These are phyloP conservation scores for Myotis planiceps DNA, from an alignment of 2,797 vertebrate genomes.

Conservation along the genomic window DNA sequence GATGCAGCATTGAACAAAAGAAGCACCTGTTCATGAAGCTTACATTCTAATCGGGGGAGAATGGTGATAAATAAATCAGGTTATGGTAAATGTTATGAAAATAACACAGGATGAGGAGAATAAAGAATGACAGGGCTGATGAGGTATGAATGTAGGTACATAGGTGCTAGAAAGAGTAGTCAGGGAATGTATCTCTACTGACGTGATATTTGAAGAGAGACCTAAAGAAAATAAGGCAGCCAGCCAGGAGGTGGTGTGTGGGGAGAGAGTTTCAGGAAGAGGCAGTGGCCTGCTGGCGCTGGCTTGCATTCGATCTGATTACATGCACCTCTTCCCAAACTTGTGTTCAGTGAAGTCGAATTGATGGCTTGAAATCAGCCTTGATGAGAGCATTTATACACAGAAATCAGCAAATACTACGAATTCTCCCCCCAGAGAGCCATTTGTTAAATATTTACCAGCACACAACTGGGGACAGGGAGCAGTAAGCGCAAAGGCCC, in stretches of 20 bases:
- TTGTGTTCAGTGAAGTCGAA: background rate
- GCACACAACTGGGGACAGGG: background rate
- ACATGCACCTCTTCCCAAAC: background rate
- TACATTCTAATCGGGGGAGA: background rate
- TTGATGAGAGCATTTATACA: background rate
- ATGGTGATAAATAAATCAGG: background rate
- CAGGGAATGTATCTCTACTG: background rate
- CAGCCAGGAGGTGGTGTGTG: background rate
- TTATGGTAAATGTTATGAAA: background rate
- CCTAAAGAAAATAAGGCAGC: background rate
- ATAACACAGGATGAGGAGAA: background rate
- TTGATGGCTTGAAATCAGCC: background rate
- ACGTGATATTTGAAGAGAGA: background rate
- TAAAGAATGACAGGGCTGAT: background rate
- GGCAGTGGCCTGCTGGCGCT: background rate
- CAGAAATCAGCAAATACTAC: background rate
- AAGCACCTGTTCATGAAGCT: background rate
- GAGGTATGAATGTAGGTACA: background rate
- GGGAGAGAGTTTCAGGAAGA: background rate
- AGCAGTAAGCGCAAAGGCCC: background rate
- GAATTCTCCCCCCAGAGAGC: accelerated
- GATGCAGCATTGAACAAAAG: background rate
- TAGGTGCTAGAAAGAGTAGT: background rate
- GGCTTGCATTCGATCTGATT: too few relatives aligned
- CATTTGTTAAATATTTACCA: background rate